phyloP scores from a whole-genome alignment of 1,140 invertebrate species.

The Probaryconus sp. region DNA sequence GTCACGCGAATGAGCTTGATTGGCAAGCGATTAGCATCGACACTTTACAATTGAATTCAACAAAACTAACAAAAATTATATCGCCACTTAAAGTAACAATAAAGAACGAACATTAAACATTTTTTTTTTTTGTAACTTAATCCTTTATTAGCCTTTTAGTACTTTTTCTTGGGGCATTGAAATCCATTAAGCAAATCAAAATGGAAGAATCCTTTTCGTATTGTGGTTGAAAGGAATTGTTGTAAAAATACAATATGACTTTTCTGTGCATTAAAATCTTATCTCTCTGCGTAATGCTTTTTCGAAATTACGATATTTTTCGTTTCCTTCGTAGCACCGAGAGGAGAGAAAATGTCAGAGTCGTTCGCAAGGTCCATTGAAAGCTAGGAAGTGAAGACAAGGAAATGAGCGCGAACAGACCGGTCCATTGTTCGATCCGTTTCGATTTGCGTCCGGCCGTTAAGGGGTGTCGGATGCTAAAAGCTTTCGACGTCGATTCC shows the following conservation, averaged over 20 bases:
- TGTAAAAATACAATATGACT: constrained; percentile 19
- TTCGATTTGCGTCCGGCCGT: constrained; percentile 63
- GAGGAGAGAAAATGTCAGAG: constrained; percentile 32
- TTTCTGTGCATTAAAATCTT: constrained; percentile 26
- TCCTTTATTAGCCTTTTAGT: no score
- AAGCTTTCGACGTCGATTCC: constrained; percentile 61
- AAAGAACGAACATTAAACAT: no score
- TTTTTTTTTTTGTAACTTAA: no score
- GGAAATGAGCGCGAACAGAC: constrained; percentile 56
- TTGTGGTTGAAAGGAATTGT: neutral
- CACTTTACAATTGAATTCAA: no score
- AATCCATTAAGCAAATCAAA: no score
- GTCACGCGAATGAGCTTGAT: constrained; percentile 2
- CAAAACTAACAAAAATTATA: no score
- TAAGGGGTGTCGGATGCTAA: constrained; percentile 56
- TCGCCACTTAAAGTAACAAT: no score
- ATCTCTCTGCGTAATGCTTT: constrained; percentile 20
- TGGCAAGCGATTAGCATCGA: no score
- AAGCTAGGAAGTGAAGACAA: constrained; percentile 55
- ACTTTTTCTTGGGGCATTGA: no score
- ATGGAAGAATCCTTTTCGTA: neutral
- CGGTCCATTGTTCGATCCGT: constrained; percentile 63
- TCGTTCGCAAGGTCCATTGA: constrained; percentile 50
- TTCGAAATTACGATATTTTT: constrained; percentile 41
- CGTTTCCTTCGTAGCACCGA: constrained; percentile 22